Conservation (phyloP, 2,888 invertebrate genomes). For the Eilema depressum region DNA sequence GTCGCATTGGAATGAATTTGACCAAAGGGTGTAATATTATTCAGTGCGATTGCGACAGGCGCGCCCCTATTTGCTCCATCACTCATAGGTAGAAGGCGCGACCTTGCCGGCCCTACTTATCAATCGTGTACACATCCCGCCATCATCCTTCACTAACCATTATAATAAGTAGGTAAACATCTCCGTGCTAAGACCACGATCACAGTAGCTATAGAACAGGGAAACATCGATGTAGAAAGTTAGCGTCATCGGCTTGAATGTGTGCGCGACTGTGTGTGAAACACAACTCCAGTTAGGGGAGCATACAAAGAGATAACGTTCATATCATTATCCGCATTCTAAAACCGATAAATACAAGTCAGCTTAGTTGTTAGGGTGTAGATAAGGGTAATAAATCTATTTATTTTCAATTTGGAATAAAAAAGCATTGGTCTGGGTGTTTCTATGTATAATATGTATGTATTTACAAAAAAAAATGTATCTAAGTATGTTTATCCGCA, state of each 20-base stretch:
- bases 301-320: not conserved
- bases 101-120: constrained; percentile 38
- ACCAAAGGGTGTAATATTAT: constrained; percentile 50
- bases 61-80: constrained; percentile 65
- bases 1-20: constrained; percentile 28
- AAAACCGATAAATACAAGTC: not conserved
- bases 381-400: too few relatives aligned
- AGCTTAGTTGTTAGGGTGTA: too few relatives aligned
- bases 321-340: not conserved
- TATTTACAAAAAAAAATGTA: too few relatives aligned
- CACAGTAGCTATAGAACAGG: not conserved
- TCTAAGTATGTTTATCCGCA: too few relatives aligned
- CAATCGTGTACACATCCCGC: constrained; percentile 18
- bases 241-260: not conserved
- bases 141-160: constrained; percentile 16
- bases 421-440: too few relatives aligned
- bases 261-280: not conserved
- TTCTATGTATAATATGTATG: too few relatives aligned
- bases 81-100: constrained; percentile 43
- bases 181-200: constrained; percentile 20
- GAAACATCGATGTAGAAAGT: not conserved
- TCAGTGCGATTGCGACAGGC: constrained; percentile 53
- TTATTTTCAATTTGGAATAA: too few relatives aligned
- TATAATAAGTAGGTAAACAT: constrained; percentile 28
- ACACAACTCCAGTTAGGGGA: not conserved